Conservation (phyloP, 2,797 vertebrate species). For the Cyprinodon diabolis region DNA sequence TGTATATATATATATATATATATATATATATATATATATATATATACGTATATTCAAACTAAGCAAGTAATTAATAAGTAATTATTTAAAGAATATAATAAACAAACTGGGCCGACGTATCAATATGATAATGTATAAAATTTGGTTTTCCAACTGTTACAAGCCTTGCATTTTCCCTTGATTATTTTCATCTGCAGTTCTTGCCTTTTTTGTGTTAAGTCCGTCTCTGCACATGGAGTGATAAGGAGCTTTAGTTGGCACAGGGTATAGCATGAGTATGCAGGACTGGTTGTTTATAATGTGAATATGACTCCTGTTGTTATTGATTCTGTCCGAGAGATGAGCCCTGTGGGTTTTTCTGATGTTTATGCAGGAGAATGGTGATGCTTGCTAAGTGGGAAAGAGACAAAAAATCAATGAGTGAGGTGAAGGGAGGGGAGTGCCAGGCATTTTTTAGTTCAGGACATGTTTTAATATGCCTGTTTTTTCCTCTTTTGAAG, state of each 20-base stretch:
- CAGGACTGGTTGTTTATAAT: slow-evolving; percentile 72
- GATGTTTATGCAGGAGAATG: slow-evolving; percentile 80
- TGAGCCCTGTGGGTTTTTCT: slow-evolving; percentile 79
- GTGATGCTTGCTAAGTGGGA: slow-evolving; percentile 79
- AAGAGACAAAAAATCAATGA: slow-evolving; percentile 79
- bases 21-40: too few relatives aligned
- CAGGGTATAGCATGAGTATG: slow-evolving; percentile 62
- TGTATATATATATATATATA: too few relatives aligned
- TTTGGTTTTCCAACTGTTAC: neutral
- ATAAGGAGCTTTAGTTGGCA: slow-evolving; percentile 40
- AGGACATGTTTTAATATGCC: slow-evolving; percentile 64
- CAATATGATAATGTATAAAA: neutral
- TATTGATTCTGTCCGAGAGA: slow-evolving; percentile 79
- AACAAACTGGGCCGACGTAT: too few relatives aligned
- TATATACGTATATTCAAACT: too few relatives aligned
- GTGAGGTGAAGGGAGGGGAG: slow-evolving; percentile 61
- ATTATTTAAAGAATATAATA: too few relatives aligned
- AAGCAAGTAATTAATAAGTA: too few relatives aligned
- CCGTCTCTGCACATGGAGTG: slow-evolving; percentile 11
- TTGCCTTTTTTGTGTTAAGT: slow-evolving; percentile 3
- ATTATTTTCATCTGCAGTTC: slow-evolving; percentile 26
- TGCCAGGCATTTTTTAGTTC: slow-evolving; percentile 44
- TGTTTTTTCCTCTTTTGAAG: slow-evolving; percentile 64
- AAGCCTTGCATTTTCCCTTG: neutral
- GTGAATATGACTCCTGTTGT: slow-evolving; percentile 77